Conservation (phyloP, 2,888 invertebrate genomes). For the Noctua comes region DNA sequence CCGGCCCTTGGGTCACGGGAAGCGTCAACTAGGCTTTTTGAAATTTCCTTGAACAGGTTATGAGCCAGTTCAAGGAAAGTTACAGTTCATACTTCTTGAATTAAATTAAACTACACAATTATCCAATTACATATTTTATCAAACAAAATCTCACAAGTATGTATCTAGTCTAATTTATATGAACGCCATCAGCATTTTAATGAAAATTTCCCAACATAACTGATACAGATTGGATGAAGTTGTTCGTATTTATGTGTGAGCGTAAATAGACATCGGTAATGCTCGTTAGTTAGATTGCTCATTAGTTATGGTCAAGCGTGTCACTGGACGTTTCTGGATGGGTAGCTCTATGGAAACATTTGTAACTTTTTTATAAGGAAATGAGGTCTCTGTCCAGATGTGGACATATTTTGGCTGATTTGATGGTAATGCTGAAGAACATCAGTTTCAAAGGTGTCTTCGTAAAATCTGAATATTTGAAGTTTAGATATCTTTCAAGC, state of each 20-base stretch:
- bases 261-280: conserved; percentile 39
- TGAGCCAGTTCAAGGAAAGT: too few species aligned
- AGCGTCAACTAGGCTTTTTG: too few species aligned
- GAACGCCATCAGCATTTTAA: conserved; percentile 35
- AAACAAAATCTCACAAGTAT: neutral
- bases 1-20: too few species aligned
- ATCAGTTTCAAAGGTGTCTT: neutral
- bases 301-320: conserved; percentile 21
- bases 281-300: conserved; percentile 28
- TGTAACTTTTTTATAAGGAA: neutral
- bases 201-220: conserved; percentile 16
- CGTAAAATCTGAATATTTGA: neutral
- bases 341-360: neutral
- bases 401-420: neutral
- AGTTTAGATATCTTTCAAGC: neutral
- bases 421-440: neutral
- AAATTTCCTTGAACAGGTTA: too few species aligned
- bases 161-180: conserved; percentile 21
- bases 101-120: too few species aligned
- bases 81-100: too few species aligned
- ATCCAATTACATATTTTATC: neutral
- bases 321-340: neutral
- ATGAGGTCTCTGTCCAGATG: neutral
- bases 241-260: conserved; percentile 37
- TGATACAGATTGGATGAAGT: conserved; percentile 39